Percentiles rank a stretch among this genome's conserved stretches.
Conservation (phyloP, 2,113 vertebrate species). For the Myotis brandtii region DNA sequence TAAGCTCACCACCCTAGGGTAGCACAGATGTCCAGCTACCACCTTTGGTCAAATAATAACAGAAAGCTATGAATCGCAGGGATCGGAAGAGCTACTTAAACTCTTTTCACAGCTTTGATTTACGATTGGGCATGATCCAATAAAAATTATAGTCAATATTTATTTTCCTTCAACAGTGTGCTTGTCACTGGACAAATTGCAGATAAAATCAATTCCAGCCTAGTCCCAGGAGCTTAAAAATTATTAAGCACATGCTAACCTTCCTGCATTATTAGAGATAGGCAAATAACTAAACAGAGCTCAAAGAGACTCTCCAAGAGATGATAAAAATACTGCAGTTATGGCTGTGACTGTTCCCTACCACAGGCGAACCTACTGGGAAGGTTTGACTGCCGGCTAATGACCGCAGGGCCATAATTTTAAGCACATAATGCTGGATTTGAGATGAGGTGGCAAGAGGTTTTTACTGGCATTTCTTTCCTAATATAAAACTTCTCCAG, state of each 20-base stretch:
- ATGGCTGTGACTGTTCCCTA: not conserved
- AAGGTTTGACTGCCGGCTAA: not conserved
- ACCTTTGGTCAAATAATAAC: not conserved
- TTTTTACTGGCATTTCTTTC: not conserved
- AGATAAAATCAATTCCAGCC: conserved; percentile 59
- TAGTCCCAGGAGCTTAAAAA: conserved; percentile 35
- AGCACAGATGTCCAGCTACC: not conserved
- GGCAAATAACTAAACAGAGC: not conserved
- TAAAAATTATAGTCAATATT: conserved; percentile 53
- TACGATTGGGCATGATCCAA: not conserved
- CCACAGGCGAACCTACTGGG: not conserved
- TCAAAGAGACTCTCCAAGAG: not conserved
- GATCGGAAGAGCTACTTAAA: conserved; percentile 49
- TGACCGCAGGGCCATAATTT: not conserved
- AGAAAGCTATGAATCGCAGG: not conserved
- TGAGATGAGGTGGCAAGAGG: not conserved
- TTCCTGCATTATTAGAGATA: not conserved
- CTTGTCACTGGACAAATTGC: conserved; percentile 16
- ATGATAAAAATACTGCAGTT: not conserved
- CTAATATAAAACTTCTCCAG: conserved; percentile 29
- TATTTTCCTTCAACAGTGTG: conserved; percentile 55
- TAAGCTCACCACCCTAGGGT: not conserved
- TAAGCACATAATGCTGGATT: not conserved
- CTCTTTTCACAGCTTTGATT: conserved; percentile 53
- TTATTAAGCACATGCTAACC: conserved; percentile 33